Conservation (phyloP, 2,888 invertebrate species). For the Tachina fera region DNA sequence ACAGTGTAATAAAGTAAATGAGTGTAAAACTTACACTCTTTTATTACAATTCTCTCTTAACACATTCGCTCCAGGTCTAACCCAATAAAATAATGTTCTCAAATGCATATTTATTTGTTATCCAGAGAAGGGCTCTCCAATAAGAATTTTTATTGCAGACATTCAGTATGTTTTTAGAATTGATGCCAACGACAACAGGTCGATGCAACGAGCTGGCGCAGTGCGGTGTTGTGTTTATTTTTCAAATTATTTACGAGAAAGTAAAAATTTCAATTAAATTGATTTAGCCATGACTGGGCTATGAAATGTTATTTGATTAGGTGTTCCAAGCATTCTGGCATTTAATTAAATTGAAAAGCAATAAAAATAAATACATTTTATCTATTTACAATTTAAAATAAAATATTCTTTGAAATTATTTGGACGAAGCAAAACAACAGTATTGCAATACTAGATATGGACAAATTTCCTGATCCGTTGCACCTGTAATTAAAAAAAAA, state of each 20-base stretch:
- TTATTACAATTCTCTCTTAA: constrained; percentile 4
- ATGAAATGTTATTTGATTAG: too few species aligned
- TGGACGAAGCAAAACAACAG: not conserved
- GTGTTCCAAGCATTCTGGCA: too few species aligned
- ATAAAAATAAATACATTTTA: not conserved
- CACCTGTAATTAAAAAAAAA: constrained; percentile 47
- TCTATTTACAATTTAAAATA: not conserved
- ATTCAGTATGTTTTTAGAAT: constrained; percentile 43
- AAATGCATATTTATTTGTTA: not conserved
- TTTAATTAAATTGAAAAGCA: too few species aligned
- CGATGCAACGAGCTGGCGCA: not conserved
- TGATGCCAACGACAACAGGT: not conserved
- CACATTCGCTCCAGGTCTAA: not conserved
- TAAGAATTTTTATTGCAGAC: not conserved
- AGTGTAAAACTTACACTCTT: not conserved
- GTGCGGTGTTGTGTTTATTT: not conserved
- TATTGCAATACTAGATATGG: not conserved
- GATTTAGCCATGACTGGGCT: not conserved
- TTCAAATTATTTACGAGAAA: not conserved
- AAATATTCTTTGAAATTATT: not conserved
- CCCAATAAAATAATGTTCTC: constrained; percentile 1
- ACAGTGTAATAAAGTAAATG: too few species aligned
- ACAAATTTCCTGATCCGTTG: constrained; percentile 35
- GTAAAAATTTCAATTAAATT: not conserved
- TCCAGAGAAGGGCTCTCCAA: not conserved